These are phyloP conservation scores for Tanypteryx hageni DNA, from an alignment of 2,888 invertebrate genomes.

Conservation along the genomic window DNA sequence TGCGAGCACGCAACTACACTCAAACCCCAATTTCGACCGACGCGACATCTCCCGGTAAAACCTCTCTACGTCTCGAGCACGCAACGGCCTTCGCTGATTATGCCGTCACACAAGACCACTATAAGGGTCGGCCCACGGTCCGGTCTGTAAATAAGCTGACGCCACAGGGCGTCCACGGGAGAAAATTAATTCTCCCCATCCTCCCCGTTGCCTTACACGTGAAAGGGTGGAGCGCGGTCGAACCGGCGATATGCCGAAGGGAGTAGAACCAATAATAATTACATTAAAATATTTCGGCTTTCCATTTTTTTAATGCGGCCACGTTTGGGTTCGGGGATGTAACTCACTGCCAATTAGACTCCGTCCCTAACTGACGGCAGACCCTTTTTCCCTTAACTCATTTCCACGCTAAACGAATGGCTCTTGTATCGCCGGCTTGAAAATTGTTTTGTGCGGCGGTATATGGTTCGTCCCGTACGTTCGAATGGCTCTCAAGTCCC, in stretches of 20 bases:
- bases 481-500: neutral
- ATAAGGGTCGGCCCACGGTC: slow-evolving; percentile 3
- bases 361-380: neutral
- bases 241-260: neutral
- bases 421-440: too few relatives aligned
- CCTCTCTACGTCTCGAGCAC: neutral
- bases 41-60: neutral
- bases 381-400: neutral
- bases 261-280: slow-evolving; percentile 35
- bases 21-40: neutral
- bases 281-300: slow-evolving; percentile 28
- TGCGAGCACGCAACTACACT: neutral
- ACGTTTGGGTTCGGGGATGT: neutral
- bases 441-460: neutral
- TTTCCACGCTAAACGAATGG: slow-evolving; percentile 14
- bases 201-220: neutral
- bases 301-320: slow-evolving; percentile 15
- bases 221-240: neutral
- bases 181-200: slow-evolving; percentile 15
- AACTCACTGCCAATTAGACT: neutral
- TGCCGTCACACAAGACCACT: neutral
- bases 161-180: slow-evolving; percentile 7
- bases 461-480: neutral
- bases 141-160: slow-evolving; percentile 20
- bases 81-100: neutral